A percentile compares a stretch with the other conserved stretches of the same genome.
These are phyloP conservation scores for Blera fallax DNA, from an alignment of 2,888 invertebrate species.

Conservation along the genomic window DNA sequence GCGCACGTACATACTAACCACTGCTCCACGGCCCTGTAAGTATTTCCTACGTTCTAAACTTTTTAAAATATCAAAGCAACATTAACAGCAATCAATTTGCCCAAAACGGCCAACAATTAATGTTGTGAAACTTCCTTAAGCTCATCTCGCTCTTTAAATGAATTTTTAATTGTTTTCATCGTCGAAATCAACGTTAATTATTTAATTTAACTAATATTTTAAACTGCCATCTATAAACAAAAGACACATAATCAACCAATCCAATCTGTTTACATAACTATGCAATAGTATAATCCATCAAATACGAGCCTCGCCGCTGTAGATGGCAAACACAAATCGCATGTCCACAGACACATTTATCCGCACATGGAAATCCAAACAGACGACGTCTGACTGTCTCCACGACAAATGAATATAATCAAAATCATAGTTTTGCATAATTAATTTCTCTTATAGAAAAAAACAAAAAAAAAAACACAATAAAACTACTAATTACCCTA, in stretches of 20 bases:
- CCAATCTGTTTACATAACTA: constrained; percentile 13
- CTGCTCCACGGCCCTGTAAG: too few species aligned
- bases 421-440: constrained; percentile 52
- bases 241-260: neutral
- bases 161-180: too few species aligned
- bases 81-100: neutral
- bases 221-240: neutral
- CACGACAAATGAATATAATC: constrained; percentile 22
- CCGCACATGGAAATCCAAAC: constrained; percentile 10
- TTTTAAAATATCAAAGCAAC: too few species aligned
- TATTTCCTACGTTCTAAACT: too few species aligned
- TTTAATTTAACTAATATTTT: neutral
- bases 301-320: neutral
- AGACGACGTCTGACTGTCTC: neutral
- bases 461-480: constrained; percentile 23
- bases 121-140: neutral
- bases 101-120: neutral
- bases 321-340: constrained; percentile 2
- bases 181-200: neutral
- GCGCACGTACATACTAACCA: too few species aligned
- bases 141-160: neutral
- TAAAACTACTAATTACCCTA: constrained; percentile 43
- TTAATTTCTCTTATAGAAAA: constrained; percentile 35
- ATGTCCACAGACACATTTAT: neutral
- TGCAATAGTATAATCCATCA: neutral